Evolutionary conservation across 2,797 vertebrate genomes (phyloP).

Genomic region (Champsocephalus gunnari): DNA sequence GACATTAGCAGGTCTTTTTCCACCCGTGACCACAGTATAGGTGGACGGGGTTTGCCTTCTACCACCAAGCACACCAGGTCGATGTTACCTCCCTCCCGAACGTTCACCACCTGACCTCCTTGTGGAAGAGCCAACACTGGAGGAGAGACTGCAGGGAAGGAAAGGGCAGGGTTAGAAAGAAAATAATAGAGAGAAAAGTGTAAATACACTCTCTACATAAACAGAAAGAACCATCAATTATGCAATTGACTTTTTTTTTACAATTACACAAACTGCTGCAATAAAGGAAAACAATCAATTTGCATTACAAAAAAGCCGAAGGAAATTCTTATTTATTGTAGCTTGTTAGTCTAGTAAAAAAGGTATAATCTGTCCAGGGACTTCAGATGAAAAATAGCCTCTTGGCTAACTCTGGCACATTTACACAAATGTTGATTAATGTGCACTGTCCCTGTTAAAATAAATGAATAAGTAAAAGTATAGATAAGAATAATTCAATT

Average conservation of each 20-base stretch:
- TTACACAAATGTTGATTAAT: too few species aligned
- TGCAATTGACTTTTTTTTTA: background rate
- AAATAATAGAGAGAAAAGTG: background rate
- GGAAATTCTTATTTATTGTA: background rate
- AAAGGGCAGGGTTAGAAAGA: background rate
- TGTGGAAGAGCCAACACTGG: slow-evolving; percentile 90
- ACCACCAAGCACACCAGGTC: slow-evolving; percentile 92
- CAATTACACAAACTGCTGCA: background rate
- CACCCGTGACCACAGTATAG: slow-evolving; percentile 92
- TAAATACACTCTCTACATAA: too few species aligned
- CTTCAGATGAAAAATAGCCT: too few species aligned
- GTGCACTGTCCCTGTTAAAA: too few species aligned
- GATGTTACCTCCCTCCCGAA: slow-evolving; percentile 88
- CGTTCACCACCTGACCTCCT: slow-evolving; percentile 88
- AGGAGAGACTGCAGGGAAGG: slow-evolving; percentile 86
- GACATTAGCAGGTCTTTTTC: slow-evolving; percentile 94
- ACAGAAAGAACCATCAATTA: background rate
- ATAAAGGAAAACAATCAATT: background rate
- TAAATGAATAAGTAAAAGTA: background rate
- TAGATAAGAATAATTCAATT: background rate
- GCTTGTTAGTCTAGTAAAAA: background rate
- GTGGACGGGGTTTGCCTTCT: slow-evolving; percentile 94
- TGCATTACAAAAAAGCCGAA: background rate
- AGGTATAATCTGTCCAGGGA: too few species aligned
- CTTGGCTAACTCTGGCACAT: too few species aligned